phyloP scores from a whole-genome alignment of 2,888 invertebrate genomes.

The Stomorhina lunata region DNA sequence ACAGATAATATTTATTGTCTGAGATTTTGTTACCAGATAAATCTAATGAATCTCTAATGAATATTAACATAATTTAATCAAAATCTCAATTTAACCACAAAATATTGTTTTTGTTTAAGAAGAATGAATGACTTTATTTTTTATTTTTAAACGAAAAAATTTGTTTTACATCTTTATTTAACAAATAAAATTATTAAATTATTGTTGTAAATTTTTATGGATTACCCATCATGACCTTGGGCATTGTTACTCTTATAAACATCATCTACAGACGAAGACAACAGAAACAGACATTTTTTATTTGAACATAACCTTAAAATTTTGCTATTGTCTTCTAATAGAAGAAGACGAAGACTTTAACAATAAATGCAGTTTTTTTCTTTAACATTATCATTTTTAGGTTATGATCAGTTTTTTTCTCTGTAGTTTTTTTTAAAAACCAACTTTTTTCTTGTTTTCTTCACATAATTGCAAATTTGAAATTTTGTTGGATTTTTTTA shows the following conservation, averaged over 20 bases:
- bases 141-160: neutral
- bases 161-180: neutral
- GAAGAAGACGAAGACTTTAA: neutral
- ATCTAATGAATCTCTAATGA: neutral
- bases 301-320: neutral
- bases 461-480: constrained; percentile 33
- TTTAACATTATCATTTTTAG: constrained; percentile 24
- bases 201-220: no score
- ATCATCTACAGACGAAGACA: constrained; percentile 11
- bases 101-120: neutral
- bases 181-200: neutral
- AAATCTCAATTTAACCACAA: constrained; percentile 24
- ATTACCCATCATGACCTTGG: constrained; percentile 57
- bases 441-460: constrained; percentile 2
- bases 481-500: constrained; percentile 15
- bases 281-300: neutral
- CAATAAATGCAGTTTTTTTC: neutral
- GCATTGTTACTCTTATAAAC: constrained; percentile 36
- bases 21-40: constrained; percentile 13
- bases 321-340: neutral
- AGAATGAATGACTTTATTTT: no score
- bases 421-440: neutral
- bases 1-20: no score
- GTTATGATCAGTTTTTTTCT: constrained; percentile 16
- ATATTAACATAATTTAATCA: constrained; percentile 15